Percentiles rank a stretch among this genome's conserved stretches.
phyloP scores from a whole-genome alignment of 1,140 invertebrate genomes.

The Trichogramma pretiosum region DNA sequence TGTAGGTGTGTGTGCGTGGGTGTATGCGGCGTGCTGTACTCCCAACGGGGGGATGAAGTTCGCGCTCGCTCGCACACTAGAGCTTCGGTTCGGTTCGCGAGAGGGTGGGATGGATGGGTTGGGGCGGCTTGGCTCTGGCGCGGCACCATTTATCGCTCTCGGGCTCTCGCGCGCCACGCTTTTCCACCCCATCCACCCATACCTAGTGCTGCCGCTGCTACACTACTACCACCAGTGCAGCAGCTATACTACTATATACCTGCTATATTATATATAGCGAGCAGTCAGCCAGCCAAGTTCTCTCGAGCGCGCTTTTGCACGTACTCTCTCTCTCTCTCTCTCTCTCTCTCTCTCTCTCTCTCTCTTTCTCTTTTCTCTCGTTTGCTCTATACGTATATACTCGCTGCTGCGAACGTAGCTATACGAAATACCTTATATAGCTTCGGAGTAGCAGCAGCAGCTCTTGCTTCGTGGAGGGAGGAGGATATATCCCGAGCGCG shows the following conservation, averaged over 20 bases:
- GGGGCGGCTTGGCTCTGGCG: conserved; percentile 22
- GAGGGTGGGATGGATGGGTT: conserved; percentile 10
- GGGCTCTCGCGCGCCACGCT: conserved; percentile 9
- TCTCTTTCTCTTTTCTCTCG: too few species aligned
- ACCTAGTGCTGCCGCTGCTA: not conserved
- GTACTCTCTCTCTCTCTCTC: conserved; percentile 7
- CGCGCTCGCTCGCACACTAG: not conserved
- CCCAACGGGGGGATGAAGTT: not conserved
- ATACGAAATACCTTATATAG: too few species aligned
- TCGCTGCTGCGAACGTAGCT: conserved; percentile 11
- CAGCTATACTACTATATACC: too few species aligned
- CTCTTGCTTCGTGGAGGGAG: conserved; percentile 9
- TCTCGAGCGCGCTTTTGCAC: too few species aligned
- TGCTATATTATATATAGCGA: too few species aligned
- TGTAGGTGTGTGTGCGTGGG: too few species aligned
- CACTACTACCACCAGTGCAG: too few species aligned
- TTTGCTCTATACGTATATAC: not conserved
- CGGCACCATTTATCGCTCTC: conserved; percentile 37
- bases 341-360: conserved; percentile 21
- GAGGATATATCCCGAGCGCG: conserved; percentile 21
- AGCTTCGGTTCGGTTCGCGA: not conserved
- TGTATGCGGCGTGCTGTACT: too few species aligned
- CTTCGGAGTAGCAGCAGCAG: too few species aligned
- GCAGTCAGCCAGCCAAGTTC: too few species aligned
- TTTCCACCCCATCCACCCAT: conserved; percentile 14